A percentile compares a stretch with the other conserved stretches of the same genome.
Conservation (phyloP, 92 coral and sea anemone genomes). For the Pocillopora meandrina region DNA sequence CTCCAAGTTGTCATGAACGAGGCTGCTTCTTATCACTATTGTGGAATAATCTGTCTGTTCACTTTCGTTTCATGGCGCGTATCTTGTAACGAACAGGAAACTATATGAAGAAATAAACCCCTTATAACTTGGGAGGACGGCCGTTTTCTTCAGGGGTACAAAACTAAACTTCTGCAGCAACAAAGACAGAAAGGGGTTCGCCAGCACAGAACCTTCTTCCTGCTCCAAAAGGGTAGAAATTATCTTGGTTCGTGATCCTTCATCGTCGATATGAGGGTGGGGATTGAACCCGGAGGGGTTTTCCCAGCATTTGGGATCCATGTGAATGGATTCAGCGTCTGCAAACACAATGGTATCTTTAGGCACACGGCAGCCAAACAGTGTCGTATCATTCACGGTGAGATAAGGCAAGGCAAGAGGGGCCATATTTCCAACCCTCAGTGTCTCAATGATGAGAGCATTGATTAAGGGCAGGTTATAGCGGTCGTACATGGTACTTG, state of each 20-base stretch:
- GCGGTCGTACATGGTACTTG: slow-evolving; percentile 57
- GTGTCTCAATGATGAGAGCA: slow-evolving; percentile 44
- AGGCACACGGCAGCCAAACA: slow-evolving; percentile 39
- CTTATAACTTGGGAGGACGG: slow-evolving; percentile 37
- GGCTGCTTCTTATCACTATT: no score
- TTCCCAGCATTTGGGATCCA: slow-evolving; percentile 43
- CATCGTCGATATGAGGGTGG: slow-evolving; percentile 56
- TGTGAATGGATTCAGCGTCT: slow-evolving; percentile 27
- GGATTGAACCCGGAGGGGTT: slow-evolving; percentile 44
- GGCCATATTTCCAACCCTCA: slow-evolving; percentile 38
- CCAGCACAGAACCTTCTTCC: slow-evolving; percentile 78
- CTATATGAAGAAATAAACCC: slow-evolving; percentile 19
- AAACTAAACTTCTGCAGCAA: slow-evolving; percentile 63
- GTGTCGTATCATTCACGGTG: slow-evolving; percentile 44
- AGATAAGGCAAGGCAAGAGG: slow-evolving; percentile 41
- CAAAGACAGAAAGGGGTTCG: slow-evolving; percentile 55
- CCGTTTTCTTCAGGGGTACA: slow-evolving; percentile 56
- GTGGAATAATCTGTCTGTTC: background rate
- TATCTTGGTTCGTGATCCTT: slow-evolving; percentile 39
- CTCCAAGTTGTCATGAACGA: no score
- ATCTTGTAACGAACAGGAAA: slow-evolving; percentile 59
- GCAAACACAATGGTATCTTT: slow-evolving; percentile 28
- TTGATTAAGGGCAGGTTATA: slow-evolving; percentile 46
- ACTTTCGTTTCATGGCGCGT: slow-evolving; percentile 47
- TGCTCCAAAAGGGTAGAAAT: slow-evolving; percentile 71